These are phyloP conservation scores for Lagodon rhomboides DNA, from an alignment of 2,797 vertebrate genomes.

Conservation along the genomic window DNA sequence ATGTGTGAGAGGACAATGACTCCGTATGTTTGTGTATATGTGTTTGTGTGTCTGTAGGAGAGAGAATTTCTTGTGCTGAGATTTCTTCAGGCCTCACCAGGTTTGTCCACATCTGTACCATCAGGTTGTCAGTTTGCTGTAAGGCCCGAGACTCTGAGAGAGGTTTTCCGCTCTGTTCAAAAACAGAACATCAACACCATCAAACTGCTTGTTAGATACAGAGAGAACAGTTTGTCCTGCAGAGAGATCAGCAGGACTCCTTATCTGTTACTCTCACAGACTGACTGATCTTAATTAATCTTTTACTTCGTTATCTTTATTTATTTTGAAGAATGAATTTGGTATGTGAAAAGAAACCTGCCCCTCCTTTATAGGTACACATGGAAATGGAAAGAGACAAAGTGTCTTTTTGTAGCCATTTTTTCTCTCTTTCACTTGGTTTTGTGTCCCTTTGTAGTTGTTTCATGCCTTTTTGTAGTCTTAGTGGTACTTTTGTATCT, in stretches of 20 bases:
- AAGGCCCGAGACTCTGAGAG: slow-evolving; percentile 41
- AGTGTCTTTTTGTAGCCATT: too few species aligned
- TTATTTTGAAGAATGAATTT: background rate
- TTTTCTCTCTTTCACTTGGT: too few species aligned
- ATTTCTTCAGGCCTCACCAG: slow-evolving; percentile 68
- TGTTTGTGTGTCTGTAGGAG: background rate
- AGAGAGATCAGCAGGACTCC: background rate
- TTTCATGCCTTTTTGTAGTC: too few species aligned
- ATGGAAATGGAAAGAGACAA: too few species aligned
- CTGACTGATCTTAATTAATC: too few species aligned
- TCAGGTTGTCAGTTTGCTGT: slow-evolving; percentile 64
- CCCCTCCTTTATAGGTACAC: too few species aligned
- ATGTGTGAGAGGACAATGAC: slow-evolving; percentile 20
- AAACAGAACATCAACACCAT: slow-evolving; percentile 17
- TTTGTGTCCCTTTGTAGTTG: too few species aligned
- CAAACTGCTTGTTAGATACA: background rate
- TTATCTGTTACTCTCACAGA: background rate
- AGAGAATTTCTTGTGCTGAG: background rate
- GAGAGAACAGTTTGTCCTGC: background rate
- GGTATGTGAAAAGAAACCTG: too few species aligned
- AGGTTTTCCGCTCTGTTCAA: slow-evolving; percentile 61
- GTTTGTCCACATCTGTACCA: slow-evolving; percentile 80
- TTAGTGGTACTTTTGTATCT: too few species aligned
- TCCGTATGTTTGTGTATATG: background rate
- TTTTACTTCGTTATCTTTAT: background rate